These are phyloP conservation scores for Erannis defoliaria DNA, from an alignment of 2,888 invertebrate species.

Conservation along the genomic window DNA sequence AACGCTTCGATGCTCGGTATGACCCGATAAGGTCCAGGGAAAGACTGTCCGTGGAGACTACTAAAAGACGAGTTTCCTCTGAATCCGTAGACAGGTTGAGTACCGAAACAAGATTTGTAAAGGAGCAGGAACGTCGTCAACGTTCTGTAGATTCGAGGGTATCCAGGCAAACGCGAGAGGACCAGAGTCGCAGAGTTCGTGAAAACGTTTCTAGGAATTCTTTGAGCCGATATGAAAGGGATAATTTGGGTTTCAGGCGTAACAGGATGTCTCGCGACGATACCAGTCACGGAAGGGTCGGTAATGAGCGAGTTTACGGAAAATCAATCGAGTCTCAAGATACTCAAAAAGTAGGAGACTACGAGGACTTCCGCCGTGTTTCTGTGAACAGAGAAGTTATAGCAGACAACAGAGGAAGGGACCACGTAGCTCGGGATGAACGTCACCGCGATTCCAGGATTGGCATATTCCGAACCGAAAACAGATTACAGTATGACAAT, in stretches of 20 bases:
- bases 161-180: conserved; percentile 25
- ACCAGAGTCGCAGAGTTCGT: conserved; percentile 24
- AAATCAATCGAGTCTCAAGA: background rate
- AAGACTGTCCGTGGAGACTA: conserved; percentile 25
- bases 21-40: conserved; percentile 31
- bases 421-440: conserved; percentile 24
- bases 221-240: conserved; percentile 33
- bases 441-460: conserved; percentile 29
- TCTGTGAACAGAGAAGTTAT: conserved; percentile 24
- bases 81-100: conserved; percentile 10
- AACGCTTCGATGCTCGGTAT: conserved; percentile 50
- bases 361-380: conserved; percentile 23
- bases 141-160: conserved; percentile 12
- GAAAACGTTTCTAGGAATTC: conserved; percentile 22
- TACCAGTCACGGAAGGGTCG: conserved; percentile 5
- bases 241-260: conserved; percentile 33
- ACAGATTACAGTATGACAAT: conserved; percentile 28
- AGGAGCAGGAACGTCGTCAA: conserved; percentile 28
- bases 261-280: conserved; percentile 24
- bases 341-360: conserved; percentile 13
- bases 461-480: conserved; percentile 16
- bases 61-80: conserved; percentile 26
- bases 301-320: conserved; percentile 10
- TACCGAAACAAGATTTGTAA: conserved; percentile 20
- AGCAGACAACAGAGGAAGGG: conserved; percentile 18